Percentiles rank a stretch among this genome's conserved stretches.
Evolutionary conservation across 2,888 invertebrate genomes (phyloP).

Genomic region (Apamea anceps): DNA sequence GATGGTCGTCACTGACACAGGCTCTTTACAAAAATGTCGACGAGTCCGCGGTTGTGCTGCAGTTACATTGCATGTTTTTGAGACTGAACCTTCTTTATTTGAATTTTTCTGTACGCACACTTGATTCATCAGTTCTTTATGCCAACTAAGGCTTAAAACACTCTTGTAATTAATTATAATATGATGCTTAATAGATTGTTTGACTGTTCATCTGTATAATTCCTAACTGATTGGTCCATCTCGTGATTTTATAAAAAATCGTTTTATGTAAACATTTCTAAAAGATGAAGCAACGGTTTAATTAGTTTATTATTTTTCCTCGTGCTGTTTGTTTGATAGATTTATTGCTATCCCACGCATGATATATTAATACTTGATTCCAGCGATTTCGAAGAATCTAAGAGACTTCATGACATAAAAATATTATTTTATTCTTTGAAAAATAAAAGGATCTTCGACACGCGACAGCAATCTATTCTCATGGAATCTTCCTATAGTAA

Average conservation of each 20-base stretch:
- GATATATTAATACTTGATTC: constrained; percentile 40
- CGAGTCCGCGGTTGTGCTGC: neutral
- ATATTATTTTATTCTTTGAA: constrained; percentile 43
- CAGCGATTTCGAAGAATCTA: constrained; percentile 46
- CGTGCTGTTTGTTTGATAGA: constrained; percentile 31
- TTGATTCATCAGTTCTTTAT: constrained; percentile 44
- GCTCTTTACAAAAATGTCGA: neutral
- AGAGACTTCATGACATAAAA: constrained; percentile 30
- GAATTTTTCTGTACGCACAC: neutral
- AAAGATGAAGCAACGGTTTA: constrained; percentile 47
- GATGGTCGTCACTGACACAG: too few relatives aligned
- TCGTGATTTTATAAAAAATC: constrained; percentile 11
- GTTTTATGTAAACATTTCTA: constrained; percentile 28
- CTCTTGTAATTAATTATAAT: constrained; percentile 43
- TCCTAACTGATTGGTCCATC: constrained; percentile 22
- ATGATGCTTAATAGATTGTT: constrained; percentile 38
- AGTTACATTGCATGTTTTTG: neutral
- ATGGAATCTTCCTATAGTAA: constrained; percentile 22
- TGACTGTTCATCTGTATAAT: constrained; percentile 34
- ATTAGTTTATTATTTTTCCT: constrained; percentile 48
- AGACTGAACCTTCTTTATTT: constrained; percentile 27
- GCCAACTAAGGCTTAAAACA: constrained; percentile 39
- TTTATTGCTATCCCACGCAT: constrained; percentile 58
- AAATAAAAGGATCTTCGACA: constrained; percentile 39
- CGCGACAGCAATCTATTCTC: constrained; percentile 34